These are phyloP conservation scores for Rhyacophila evoluta DNA, from an alignment of 2,888 invertebrate genomes.

Conservation along the genomic window DNA sequence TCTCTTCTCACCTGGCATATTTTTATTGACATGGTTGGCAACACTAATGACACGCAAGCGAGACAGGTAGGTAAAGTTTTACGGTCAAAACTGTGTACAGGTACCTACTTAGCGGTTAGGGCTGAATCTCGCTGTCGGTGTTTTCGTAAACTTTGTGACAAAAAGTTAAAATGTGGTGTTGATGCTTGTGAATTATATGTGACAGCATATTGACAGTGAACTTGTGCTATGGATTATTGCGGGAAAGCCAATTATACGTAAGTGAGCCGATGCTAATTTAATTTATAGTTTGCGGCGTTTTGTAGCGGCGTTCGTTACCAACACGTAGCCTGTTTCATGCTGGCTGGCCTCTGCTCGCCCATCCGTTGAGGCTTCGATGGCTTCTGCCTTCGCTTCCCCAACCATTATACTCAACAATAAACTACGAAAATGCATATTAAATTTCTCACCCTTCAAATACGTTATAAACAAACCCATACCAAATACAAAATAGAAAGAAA, in stretches of 20 bases:
- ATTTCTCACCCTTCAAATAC: not conserved
- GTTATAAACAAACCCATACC: not conserved
- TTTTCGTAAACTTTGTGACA: constrained; percentile 40
- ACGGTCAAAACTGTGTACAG: constrained; percentile 41
- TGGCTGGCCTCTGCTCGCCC: constrained; percentile 32
- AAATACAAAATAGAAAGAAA: not conserved
- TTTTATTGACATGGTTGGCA: constrained; percentile 27
- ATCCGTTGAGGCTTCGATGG: constrained; percentile 41
- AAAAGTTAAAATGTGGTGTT: constrained; percentile 41
- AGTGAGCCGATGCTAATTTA: constrained; percentile 33
- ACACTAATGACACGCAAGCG: constrained; percentile 45
- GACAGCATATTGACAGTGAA: constrained; percentile 32
- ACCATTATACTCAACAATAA: not conserved
- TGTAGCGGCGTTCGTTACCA: constrained; percentile 27
- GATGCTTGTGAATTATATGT: constrained; percentile 31
- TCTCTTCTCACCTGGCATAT: too few species aligned
- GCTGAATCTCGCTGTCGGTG: constrained; percentile 18
- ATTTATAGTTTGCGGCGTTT: constrained; percentile 36
- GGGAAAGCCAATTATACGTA: constrained; percentile 32
- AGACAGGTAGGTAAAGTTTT: constrained; percentile 44
- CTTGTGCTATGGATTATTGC: constrained; percentile 47
- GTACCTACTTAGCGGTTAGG: constrained; percentile 29
- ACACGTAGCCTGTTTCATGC: constrained; percentile 41
- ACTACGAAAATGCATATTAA: not conserved
- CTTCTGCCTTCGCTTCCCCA: not conserved